Conservation (phyloP, 1,140 invertebrate genomes). For the Ceratina australensis region DNA sequence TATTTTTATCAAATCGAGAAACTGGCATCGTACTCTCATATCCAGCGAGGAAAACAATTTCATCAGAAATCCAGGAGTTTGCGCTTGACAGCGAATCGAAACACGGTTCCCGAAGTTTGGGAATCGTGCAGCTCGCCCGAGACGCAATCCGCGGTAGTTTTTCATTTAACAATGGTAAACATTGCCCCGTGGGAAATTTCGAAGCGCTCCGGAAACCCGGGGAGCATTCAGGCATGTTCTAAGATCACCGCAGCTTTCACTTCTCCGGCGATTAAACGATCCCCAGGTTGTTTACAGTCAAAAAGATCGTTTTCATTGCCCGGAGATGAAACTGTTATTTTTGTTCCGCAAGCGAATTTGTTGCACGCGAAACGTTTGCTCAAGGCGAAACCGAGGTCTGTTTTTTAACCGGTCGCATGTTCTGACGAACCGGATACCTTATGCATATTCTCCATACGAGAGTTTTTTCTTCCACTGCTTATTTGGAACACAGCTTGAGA, state of each 20-base stretch:
- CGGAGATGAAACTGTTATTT: neutral
- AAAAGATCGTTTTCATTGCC: neutral
- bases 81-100: neutral
- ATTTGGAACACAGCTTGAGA: neutral
- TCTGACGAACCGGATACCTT: too few species aligned
- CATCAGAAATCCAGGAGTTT: neutral
- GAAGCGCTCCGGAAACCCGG: neutral
- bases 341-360: too few species aligned
- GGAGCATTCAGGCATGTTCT: neutral
- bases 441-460: too few species aligned
- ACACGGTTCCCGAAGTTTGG: neutral
- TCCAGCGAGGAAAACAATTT: too few species aligned
- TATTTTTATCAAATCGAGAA: too few species aligned
- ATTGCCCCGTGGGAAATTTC: neutral
- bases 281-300: neutral
- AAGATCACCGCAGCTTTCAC: neutral
- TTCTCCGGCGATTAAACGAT: neutral
- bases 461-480: neutral
- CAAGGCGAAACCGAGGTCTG: too few species aligned
- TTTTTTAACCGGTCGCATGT: too few species aligned
- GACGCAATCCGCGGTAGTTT: neutral
- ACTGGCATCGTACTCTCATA: too few species aligned
- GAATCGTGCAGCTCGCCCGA: neutral
- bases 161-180: neutral
- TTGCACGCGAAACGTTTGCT: too few species aligned